Conservation (phyloP, 2,113 vertebrate genomes). For the Microcebus griseorufus region DNA sequence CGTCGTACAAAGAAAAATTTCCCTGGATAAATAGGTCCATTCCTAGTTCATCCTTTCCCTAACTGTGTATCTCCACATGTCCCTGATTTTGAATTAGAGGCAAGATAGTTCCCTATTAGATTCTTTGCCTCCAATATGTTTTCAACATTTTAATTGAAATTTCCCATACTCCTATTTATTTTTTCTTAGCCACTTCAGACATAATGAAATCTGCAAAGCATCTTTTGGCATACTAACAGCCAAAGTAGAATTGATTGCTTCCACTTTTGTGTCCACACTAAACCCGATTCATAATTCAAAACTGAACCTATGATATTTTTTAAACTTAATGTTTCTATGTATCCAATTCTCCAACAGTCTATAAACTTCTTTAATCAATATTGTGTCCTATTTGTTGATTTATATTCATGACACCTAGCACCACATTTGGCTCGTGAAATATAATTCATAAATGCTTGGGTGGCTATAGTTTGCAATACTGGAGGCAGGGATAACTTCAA, state of each 20-base stretch:
- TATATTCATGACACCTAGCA: background rate
- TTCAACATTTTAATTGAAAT: background rate
- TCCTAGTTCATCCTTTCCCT: background rate
- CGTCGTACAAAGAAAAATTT: background rate
- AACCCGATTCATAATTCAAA: background rate
- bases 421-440: background rate
- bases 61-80: background rate
- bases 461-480: background rate
- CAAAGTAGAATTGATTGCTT: background rate
- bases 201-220: background rate
- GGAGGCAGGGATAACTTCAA: background rate
- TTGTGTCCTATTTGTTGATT: background rate
- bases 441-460: background rate
- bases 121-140: background rate
- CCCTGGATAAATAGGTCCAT: fast-evolving
- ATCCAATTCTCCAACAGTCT: background rate
- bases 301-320: background rate
- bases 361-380: background rate
- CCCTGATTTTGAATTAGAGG: background rate
- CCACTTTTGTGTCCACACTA: background rate
- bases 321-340: background rate
- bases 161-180: background rate
- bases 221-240: background rate
- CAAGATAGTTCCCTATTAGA: background rate
- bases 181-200: background rate